Base-by-base conservation (phyloP, 2,113 vertebrate species). In the Promerops cafer region DNA sequence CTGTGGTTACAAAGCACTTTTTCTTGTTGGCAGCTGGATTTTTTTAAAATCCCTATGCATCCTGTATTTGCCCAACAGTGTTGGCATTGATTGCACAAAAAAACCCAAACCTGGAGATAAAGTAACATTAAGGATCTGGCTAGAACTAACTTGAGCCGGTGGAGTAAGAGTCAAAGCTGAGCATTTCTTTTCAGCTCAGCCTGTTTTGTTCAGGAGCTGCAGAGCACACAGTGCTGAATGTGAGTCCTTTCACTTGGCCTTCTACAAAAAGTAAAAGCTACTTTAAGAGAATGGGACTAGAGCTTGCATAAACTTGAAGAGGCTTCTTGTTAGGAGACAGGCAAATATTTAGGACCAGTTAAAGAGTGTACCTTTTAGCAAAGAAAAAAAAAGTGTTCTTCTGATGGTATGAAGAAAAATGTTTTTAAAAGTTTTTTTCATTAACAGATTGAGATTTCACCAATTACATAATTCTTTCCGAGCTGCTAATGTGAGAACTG, bases 21-120 rank as follows among this genome's bases (percentile, higher is more conserved):
- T 93, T 94, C 94, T 94, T 92, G 85, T 91, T 94, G 94, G 85
- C 89, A 92, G 79, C 37, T 94, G 84, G 50, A 86, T 77, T 91
- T 95, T 94, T 94, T 92, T 83, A 2, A 42, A 89, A 79, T 91
- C 93, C 82, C 59, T 87, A 56, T 95, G 83, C 80, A 87, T 90
- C 83, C 87, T 93, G 68, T 95, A 91, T 96, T 97, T 94, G 89
- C 87, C 90, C 91, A 95, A 91, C 78, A 91, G 87, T 94, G 85
- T 69, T 91, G 87, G 87, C 94, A 96, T 33, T 92, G 85, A 93
- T 91, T 11, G 16, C 52, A 78, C 15, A 24, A 24, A 42, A 83
- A 33, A 74, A 37, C 56, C 35, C 26, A 61, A 40, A 69, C 26
- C 31, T 54, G 40, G 93, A 94, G 80, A 94, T 93, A 95, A 95